Evolutionary conservation across 2,113 vertebrate species (phyloP).

Genomic region (Egretta garzetta): DNA sequence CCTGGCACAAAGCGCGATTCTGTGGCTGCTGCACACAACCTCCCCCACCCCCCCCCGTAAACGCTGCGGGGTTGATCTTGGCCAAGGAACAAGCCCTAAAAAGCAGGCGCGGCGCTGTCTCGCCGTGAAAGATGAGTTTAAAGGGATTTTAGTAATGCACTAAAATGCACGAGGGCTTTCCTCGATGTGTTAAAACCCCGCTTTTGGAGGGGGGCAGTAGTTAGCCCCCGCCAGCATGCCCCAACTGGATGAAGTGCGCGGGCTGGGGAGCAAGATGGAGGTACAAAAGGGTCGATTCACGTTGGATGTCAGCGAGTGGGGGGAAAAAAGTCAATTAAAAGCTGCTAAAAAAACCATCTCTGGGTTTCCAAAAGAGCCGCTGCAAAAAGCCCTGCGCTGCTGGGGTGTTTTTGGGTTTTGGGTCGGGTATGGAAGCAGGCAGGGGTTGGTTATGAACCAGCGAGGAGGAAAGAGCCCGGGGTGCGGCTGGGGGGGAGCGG

Average conservation of each 20-base stretch:
- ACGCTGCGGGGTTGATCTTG: not conserved
- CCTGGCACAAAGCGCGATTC: not conserved
- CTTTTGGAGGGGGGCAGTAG: not conserved
- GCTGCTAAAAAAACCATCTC: not conserved
- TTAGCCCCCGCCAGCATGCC: not conserved
- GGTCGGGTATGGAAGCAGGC: no score
- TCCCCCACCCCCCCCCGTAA: fast-evolving
- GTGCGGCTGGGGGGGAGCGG: no score
- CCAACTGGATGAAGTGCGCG: not conserved
- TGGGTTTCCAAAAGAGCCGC: no score
- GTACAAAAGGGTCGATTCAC: not conserved
- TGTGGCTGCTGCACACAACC: not conserved
- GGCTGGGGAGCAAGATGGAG: not conserved
- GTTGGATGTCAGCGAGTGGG: not conserved
- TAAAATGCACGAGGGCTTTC: not conserved
- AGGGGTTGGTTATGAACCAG: no score
- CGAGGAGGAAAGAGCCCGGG: no score
- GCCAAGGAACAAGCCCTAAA: not conserved
- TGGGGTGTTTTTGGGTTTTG: no score
- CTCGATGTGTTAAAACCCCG: not conserved
- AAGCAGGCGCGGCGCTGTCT: not conserved
- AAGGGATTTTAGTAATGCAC: not conserved
- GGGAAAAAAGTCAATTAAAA: not conserved
- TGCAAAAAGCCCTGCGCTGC: no score
- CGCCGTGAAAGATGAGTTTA: not conserved